Percentiles rank a stretch among this genome's conserved stretches.
These are phyloP conservation scores for Tetanocera ferruginea DNA, from an alignment of 2,888 invertebrate species.

Conservation along the genomic window DNA sequence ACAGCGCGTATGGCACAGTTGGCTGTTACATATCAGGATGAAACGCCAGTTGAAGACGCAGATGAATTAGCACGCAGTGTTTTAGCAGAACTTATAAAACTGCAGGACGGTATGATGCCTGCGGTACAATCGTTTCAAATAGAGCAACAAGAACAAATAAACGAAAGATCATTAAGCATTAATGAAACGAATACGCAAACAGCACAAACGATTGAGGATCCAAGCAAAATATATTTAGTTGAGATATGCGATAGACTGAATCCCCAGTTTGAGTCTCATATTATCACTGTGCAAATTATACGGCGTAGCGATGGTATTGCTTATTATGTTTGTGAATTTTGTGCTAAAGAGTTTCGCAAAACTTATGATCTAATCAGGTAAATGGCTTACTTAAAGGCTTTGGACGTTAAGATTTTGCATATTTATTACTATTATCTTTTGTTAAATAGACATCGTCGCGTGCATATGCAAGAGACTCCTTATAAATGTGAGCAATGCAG, in stretches of 20 bases:
- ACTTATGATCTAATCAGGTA: slow-evolving; percentile 59
- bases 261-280: slow-evolving; percentile 46
- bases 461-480: slow-evolving; percentile 53
- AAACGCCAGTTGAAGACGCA: slow-evolving; percentile 46
- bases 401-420: no score
- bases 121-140: slow-evolving; percentile 17
- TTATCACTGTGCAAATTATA: slow-evolving; percentile 47
- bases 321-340: slow-evolving; percentile 56
- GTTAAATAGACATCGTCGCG: slow-evolving; percentile 55
- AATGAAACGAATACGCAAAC: slow-evolving; percentile 28
- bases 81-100: slow-evolving; percentile 51
- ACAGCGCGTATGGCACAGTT: slow-evolving; percentile 5
- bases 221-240: neutral
- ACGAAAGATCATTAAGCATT: neutral
- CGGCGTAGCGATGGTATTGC: slow-evolving; percentile 37
- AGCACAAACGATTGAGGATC: slow-evolving; percentile 29
- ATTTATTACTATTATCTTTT: neutral
- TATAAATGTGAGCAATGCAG: slow-evolving; percentile 57
- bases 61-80: slow-evolving; percentile 49
- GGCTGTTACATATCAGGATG: slow-evolving; percentile 23
- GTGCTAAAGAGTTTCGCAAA: slow-evolving; percentile 57
- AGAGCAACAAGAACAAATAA: slow-evolving; percentile 9
- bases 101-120: slow-evolving; percentile 48
- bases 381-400: neutral
- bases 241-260: slow-evolving; percentile 49